Evolutionary conservation across 2,888 invertebrate species (phyloP), one percentile per base, ranked within the genome.

Genomic region (Ariolimax columbianus): DNA sequence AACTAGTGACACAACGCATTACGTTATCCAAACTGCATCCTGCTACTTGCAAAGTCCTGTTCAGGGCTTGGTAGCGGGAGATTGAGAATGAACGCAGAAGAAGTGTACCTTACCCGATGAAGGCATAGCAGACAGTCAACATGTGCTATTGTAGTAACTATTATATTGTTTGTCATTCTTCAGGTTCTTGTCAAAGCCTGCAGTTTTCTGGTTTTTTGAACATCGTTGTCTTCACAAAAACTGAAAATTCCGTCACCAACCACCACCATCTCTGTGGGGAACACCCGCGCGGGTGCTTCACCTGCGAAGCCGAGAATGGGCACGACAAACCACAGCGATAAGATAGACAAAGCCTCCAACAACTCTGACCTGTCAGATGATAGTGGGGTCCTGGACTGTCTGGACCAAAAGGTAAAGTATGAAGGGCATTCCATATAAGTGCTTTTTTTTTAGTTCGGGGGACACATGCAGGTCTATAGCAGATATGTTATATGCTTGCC

Each of bases 341-440:
- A 43, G 17, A 47, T 47, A 26, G 85, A 85, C 40, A 84, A 84
- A 38, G 79, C 63, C 43, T 84, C 84, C 33, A 72, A 80, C 66
- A 84, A 84, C 26, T 84, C 84, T 14, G 84, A 84, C 14, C 59
- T 73, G 73, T 84, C 84, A 0, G 84, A 84, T 26, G 84, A 84
- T 75, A 84, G 84, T 38, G 84, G 84, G 1, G 75, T 84, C 26
- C 59, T 84, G 14, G 84, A 84, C 33, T 84, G 78, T n/a, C 79
- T 63, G n/a, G 84, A 84, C 40, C 68, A 80, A 3, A 84, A 80
- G 80, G 84, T 84, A 47, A 84, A 59, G 17, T n/a, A 7, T 36
- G 4, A 17, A 3, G 55, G 17, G 19, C 55, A 6, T 55, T 7
- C 2, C 19, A 55, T 55, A 23, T 55, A 23, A 55, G 17, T 55